Evolutionary conservation across 2,113 vertebrate species (phyloP), one percentile per base, ranked within the genome.

Genomic region (Erpornis zantholeuca): DNA sequence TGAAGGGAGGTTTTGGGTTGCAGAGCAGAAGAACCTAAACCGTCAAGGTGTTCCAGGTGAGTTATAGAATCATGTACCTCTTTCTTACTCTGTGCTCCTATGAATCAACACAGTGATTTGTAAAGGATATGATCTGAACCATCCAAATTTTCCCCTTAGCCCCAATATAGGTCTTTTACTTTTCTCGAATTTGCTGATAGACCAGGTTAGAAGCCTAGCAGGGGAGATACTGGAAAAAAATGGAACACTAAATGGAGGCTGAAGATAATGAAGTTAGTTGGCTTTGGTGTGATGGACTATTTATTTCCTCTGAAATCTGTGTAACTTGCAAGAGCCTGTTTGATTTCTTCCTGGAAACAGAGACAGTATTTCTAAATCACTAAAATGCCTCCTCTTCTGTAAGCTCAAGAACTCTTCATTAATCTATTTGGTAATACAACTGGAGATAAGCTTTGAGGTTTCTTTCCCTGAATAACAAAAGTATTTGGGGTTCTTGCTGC

Each of bases 121-220:
- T 29, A 11, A 68, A 59, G 33, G 38, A 24, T 7, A 11, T 20
- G 27, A 31, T 19, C 40, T 25, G 82, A 15, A 10, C 18, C 40
- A 38, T 12, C 33, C 35, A 35, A 4, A 42, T 60, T 52, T 56
- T 36, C 79, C 44, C 31, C 13, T 66, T 21, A 65, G 27, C 35
- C 4, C 6, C 31, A 4, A 12, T 3, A 14, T 0, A 20, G 18
- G 4, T 31, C 5, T 23, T 75, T 25, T 56, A 25, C 25, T 7
- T 56, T 64, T 71, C 63, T 35, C 61, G 17, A 42, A 44, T 59
- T 69, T 59, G 19, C 31, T 69, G 45, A 33, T 27, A 21, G 24
- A 11, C 7, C n/a, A 36, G 24, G 28, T 24, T 44, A 25, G 47
- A 40, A 66, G 12, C 7, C 7, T 27, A 49, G 44, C 18, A 61